Base-by-base conservation (phyloP, 2,888 invertebrate genomes). In the Brachyopa scutellaris region DNA sequence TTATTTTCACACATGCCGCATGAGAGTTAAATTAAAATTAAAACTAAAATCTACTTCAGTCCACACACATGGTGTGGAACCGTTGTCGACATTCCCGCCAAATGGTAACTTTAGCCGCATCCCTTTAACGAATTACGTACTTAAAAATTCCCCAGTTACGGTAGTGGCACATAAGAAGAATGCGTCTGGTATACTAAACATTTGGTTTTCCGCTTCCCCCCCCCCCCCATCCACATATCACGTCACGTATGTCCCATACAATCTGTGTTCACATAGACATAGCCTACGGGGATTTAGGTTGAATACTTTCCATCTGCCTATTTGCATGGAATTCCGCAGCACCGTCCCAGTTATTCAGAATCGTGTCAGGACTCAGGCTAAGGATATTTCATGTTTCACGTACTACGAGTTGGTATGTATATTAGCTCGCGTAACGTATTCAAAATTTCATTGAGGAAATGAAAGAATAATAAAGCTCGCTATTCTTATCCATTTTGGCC, bases 101-200 rank as follows among this genome's bases (percentile, higher is more conserved):
- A 17, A 31, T 23, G 5, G 1, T 2, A 38, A 8, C 9, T 9
- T 45, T 11, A 61, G 5, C 21, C 31, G 33, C 31, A 33, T 29
- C 26, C 29, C 29, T 47, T 31, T 9, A 31, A 8, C 7, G 51
- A 42, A 40, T 31, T 26, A 5, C 26, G 26, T 17, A 53, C 38
- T 49, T 23, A 9, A 13, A 11, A 33, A 11, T 17, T 42, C 21
- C 33, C 19, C 33, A 23, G 23, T 33, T 47, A 3, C n/a, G 6
- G 13, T 13, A 13, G 13, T 11, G 11, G 11, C n/a, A 5, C 6
- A 11, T 36, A 23, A n/a, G 23, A 57, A 57, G n/a, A 40, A 74
- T 40, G 47, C 57, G 21, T 26, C 31, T 49, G 57, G 66, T 57
- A 57, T 64, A 57, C 45, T 29, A 33, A 57, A 66, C 40, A 57